Conservation (phyloP, 2,113 vertebrate species). For the Nicator chloris region DNA sequence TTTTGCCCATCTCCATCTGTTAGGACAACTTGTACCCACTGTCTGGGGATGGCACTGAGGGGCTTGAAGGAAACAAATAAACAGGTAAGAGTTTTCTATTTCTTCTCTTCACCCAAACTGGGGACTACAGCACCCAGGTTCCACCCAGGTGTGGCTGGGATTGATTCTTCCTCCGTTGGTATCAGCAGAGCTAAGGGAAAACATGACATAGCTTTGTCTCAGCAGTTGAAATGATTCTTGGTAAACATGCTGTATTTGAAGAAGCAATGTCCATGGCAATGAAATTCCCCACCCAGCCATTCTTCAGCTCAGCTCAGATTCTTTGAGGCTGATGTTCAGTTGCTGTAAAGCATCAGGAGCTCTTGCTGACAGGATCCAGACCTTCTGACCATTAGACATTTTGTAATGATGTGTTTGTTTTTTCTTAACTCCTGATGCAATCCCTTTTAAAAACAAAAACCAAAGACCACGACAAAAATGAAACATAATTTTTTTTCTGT, state of each 20-base stretch:
- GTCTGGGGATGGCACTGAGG: conserved; percentile 47
- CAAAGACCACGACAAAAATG: neutral
- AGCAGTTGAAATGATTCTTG: neutral
- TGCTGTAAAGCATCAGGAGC: neutral
- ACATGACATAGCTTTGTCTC: neutral
- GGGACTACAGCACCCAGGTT: neutral
- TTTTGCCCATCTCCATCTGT: conserved; percentile 51
- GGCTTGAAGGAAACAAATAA: conserved; percentile 28
- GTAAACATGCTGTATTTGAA: neutral
- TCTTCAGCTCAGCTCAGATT: neutral
- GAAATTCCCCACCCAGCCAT: neutral
- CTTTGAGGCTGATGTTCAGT: neutral
- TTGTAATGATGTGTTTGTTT: neutral
- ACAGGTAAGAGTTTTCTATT: conserved; percentile 44
- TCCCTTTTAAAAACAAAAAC: neutral
- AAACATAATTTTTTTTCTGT: neutral
- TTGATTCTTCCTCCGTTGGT: neutral
- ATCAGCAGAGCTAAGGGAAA: neutral
- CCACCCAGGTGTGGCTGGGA: neutral
- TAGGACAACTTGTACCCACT: conserved; percentile 63
- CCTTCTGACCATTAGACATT: neutral
- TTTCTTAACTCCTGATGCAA: neutral
- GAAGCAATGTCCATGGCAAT: neutral
- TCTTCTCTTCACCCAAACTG: neutral
- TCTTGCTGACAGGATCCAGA: neutral